Evolutionary conservation across 1,140 invertebrate species (phyloP).

Genomic region (Microplitis mediator): DNA sequence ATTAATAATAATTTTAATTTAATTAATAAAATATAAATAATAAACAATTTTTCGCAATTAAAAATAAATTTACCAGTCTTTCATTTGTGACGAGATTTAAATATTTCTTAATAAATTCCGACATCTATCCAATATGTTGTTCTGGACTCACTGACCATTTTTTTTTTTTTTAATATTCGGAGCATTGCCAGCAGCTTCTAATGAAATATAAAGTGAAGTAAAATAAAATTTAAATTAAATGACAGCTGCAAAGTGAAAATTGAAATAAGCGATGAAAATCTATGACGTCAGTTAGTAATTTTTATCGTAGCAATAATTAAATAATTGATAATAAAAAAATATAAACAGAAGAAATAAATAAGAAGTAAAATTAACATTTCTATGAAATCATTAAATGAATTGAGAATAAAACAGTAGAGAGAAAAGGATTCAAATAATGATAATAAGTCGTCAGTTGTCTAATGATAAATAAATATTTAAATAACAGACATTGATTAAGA

Average conservation of each 20-base stretch:
- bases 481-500: conserved; percentile 20
- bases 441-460: too few relatives aligned
- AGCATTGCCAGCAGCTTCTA: conserved; percentile 94
- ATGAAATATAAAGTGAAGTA: conserved; percentile 82
- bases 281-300: too few relatives aligned
- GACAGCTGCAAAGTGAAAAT: too few relatives aligned
- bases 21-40: neutral
- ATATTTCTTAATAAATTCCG: conserved; percentile 89
- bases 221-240: neutral
- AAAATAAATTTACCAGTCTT: conserved; percentile 43
- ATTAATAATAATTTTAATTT: conserved; percentile 24
- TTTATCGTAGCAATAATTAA: too few relatives aligned
- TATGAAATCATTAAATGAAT: too few relatives aligned
- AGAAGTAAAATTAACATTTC: too few relatives aligned
- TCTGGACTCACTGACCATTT: conserved; percentile 91
- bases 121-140: conserved; percentile 85
- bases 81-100: conserved; percentile 85
- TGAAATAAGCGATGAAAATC: too few relatives aligned
- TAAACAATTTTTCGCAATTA: neutral
- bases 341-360: too few relatives aligned
- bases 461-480: neutral
- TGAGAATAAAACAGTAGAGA: too few relatives aligned
- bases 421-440: too few relatives aligned
- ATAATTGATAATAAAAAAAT: too few relatives aligned
- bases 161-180: conserved; percentile 96